Conservation (phyloP, 2,113 vertebrate genomes). For the Megaceryle torquata region DNA sequence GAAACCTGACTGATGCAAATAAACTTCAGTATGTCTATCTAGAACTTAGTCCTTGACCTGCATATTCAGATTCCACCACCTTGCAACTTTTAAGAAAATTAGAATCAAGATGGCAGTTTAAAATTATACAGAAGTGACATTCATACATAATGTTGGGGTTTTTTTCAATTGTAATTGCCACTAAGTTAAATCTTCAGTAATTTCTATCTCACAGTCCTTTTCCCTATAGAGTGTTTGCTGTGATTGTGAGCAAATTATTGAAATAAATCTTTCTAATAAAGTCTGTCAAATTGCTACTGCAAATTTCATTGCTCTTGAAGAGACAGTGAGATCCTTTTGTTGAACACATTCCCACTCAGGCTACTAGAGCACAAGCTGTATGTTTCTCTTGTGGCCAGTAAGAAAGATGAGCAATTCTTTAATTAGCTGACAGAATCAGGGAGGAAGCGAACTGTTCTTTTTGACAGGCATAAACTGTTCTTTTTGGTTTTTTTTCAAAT, state of each 20-base stretch:
- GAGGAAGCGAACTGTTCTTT: background rate
- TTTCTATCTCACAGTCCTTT: background rate
- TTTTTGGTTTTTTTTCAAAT: background rate
- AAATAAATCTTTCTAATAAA: background rate
- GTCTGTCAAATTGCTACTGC: background rate
- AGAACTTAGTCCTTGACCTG: background rate
- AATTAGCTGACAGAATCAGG: background rate
- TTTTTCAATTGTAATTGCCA: background rate
- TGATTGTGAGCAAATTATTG: background rate
- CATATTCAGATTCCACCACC: background rate
- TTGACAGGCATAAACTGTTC: background rate
- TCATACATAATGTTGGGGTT: background rate
- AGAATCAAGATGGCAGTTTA: background rate
- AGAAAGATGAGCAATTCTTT: background rate
- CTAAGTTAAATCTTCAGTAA: background rate
- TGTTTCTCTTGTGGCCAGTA: background rate
- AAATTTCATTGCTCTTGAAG: background rate
- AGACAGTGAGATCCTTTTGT: background rate
- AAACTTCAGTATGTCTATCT: background rate
- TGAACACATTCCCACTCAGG: background rate
- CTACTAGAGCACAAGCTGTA: background rate
- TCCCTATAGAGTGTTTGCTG: background rate
- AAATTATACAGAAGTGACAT: background rate
- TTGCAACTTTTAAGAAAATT: background rate
- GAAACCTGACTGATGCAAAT: rapidly evolving